Base-by-base conservation (phyloP, 1,140 invertebrate genomes). In the Lysiphlebus fabarum region DNA sequence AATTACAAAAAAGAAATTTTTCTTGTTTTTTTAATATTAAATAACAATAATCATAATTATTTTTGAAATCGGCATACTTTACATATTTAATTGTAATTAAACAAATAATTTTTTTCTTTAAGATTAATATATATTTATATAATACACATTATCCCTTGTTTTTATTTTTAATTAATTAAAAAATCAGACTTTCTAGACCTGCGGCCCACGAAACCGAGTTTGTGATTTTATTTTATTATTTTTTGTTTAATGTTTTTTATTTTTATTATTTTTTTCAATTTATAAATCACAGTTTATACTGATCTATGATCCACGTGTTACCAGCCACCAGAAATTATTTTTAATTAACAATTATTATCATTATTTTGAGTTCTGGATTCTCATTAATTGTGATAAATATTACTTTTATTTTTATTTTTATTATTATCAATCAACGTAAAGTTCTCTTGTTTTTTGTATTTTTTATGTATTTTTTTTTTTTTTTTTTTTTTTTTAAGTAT, bases 121-220 rank as follows among this genome's bases (percentile, higher is more conserved):
- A 75, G 72, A 76, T 70, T 70, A n/a, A n/a, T n/a, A 51, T 51
- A 5, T 77, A 74, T 70, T 77, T 77, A 77, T 77, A 77, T 75
- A 72, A 73, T 77, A 77, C 74, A 78, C 71, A 76, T 73, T 68
- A 66, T 67, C 69, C 66, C 61, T 73, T 76, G 66, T 76, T 68
- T 77, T 26, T 26, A 26, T 26, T 26, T 26, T 26, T 26, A 26
- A 26, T 26, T 26, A 26, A 26, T 26, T 77, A 77, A 77, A 77
- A 77, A 78, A 77, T 79, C 77, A 78, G 77, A 79, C 76, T 79
- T 78, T 78, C 71, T 76, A 77, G 77, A 74, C 73, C 67, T 63
- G 65, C 62, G 67, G 71, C 69, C 71, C 65, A 69, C 70, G 63
- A 71, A 73, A 71, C 69, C 67, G 68, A 73, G 68, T 69, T 67